Evolutionary conservation across 2,797 vertebrate genomes (phyloP).

Genomic region (Falco cherrug): DNA sequence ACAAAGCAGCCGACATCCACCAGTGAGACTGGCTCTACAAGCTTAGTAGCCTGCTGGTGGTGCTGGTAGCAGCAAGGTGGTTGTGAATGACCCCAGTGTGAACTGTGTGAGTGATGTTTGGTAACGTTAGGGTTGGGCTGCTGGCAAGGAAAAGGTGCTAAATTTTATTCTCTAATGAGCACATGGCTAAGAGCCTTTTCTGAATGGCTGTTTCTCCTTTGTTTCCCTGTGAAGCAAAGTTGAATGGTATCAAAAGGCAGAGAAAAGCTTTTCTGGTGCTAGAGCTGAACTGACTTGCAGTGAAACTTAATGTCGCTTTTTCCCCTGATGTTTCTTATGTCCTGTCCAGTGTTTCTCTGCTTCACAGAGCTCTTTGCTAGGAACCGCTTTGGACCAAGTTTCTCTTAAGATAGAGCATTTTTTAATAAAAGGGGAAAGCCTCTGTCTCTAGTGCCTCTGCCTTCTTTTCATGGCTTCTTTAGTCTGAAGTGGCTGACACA

Average conservation of each 20-base stretch:
- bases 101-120: background rate
- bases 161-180: background rate
- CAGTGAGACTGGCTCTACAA: background rate
- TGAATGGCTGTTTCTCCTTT: background rate
- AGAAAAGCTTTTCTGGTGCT: background rate
- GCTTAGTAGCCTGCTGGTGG: background rate
- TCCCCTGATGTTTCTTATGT: background rate
- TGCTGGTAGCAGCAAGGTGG: background rate
- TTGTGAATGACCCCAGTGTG: background rate
- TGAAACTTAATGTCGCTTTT: background rate
- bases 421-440: background rate
- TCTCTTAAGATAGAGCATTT: background rate
- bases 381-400: background rate
- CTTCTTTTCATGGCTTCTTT: background rate
- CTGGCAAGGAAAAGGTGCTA: background rate
- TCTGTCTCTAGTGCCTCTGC: background rate
- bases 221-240: constrained; percentile 4
- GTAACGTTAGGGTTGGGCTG: background rate
- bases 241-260: background rate
- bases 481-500: background rate
- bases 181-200: background rate
- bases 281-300: background rate
- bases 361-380: background rate
- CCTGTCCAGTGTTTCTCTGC: background rate
- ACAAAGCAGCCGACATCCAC: background rate